Percentiles rank a stretch among this genome's conserved stretches.
These are phyloP conservation scores for Armadillidium nasatum DNA, from an alignment of 1,140 invertebrate species.

Conservation along the genomic window DNA sequence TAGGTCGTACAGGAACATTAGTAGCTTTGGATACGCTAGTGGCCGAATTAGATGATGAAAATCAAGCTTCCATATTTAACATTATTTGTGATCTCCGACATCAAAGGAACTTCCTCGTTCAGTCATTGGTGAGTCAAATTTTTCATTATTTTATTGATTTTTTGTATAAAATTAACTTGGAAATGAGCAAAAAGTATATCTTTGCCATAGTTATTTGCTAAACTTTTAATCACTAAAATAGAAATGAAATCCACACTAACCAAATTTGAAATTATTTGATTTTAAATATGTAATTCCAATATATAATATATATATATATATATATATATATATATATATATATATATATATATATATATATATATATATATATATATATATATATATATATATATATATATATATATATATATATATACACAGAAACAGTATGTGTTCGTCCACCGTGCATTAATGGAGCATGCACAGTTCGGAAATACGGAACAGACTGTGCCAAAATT, in stretches of 20 bases:
- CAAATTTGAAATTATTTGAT: too few relatives aligned
- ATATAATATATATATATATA: too few relatives aligned
- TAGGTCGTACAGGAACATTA: constrained; percentile 84
- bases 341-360: background rate
- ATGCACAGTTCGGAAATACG: constrained; percentile 87
- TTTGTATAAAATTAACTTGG: too few relatives aligned
- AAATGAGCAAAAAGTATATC: too few relatives aligned
- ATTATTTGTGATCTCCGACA: constrained; percentile 81
- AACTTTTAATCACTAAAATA: too few relatives aligned
- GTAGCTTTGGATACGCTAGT: constrained; percentile 83
- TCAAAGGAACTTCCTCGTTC: constrained; percentile 87
- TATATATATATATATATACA: too few relatives aligned
- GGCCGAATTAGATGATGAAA: constrained; percentile 74
- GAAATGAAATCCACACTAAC: too few relatives aligned
- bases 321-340: constrained; percentile 22
- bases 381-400: background rate
- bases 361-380: too few relatives aligned
- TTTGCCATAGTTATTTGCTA: too few relatives aligned
- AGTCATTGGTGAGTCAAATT: constrained; percentile 65
- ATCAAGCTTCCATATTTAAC: constrained; percentile 79
- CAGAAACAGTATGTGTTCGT: constrained; percentile 97
- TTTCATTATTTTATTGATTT: too few relatives aligned
- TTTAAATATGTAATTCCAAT: too few relatives aligned
- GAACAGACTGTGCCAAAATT: constrained; percentile 70
- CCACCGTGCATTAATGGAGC: constrained; percentile 88